Base-by-base conservation (phyloP, 1,140 invertebrate species). In the Heliconius congener region DNA sequence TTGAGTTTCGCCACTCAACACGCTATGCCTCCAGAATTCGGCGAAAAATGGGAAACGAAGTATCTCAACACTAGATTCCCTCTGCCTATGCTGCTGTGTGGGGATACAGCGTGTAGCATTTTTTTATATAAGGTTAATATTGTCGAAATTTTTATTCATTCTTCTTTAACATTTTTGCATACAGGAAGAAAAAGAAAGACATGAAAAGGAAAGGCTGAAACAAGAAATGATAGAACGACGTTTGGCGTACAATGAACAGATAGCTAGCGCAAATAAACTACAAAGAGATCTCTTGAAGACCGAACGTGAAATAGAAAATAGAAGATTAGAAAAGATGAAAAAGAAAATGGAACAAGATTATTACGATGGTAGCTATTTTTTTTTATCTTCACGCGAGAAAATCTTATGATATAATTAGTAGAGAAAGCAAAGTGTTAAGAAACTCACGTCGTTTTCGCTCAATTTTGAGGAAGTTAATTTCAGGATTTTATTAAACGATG, bases 331-430 rank as follows among this genome's bases (percentile, higher is more conserved):
- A 34, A 88, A 77, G 46, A 89, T 93, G 78, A 90, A 86, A 52
- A 87, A 90, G 83, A 92, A 83, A 75, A 94, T 94, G 91, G 91
- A 93, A 77, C 82, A 90, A 76, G 91, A 94, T 78, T 89, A 94
- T 84, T 89, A 84, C 84, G 85, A 90, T 77, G 90, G 92, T 94
- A 85, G 50, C 18, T 19, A 52, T 52, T 52, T 6, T 18, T 50
- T 52, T 19, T 52, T 52, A 13, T 2, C 13, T 52, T 52, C 6
- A 52, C 50, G 16, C 5, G 1, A 52, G 0, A 19, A 6, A 18
- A 18, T 52, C 18, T 19, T 52, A 18, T 19, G 5, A 6, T 19
- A 52, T 2, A 52, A 52, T 19, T 18, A 18, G 50, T 8, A 19
- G 18, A 46, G 42, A 46, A 42, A 42, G 42, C 11, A 46, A 13